phyloP scores from a whole-genome alignment of 2,888 invertebrate species.

The Standfussiana lucernea region DNA sequence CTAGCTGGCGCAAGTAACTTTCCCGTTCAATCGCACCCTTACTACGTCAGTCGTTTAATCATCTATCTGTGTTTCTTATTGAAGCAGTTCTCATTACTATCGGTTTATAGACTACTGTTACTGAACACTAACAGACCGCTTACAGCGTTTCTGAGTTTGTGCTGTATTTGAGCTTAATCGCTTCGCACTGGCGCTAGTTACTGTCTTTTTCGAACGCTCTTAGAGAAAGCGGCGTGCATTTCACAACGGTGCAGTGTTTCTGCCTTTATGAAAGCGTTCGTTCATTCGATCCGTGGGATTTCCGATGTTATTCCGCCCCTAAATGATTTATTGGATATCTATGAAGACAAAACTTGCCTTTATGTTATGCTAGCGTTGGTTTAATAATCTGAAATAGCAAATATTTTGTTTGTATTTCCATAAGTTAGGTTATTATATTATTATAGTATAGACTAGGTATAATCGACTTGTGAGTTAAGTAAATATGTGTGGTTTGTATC shows the following conservation, averaged over 20 bases:
- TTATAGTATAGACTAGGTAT: not conserved
- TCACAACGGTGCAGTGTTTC: conserved; percentile 8
- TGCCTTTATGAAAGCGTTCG: conserved; percentile 46
- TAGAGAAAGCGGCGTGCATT: conserved; percentile 6
- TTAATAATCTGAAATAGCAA: not conserved
- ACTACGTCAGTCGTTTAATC: not conserved
- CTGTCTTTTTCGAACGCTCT: conserved; percentile 10
- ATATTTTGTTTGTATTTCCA: not conserved
- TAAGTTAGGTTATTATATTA: not conserved
- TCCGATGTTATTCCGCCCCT: not conserved
- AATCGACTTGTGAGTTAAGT: not conserved
- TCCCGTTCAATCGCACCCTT: not conserved
- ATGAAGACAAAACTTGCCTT: conserved; percentile 2
- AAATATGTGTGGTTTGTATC: not conserved
- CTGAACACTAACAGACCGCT: not conserved
- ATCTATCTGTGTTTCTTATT: not conserved
- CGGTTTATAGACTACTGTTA: not conserved
- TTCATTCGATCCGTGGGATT: conserved; percentile 37
- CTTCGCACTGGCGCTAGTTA: conserved; percentile 10
- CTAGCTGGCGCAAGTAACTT: conserved; percentile 8
- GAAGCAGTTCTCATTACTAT: not conserved
- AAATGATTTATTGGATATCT: conserved; percentile 23
- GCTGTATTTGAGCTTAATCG: not conserved
- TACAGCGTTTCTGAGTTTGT: not conserved
- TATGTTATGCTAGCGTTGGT: not conserved